Evolutionary conservation across 2,888 invertebrate genomes (phyloP).

Genomic region (Conus canariensis): DNA sequence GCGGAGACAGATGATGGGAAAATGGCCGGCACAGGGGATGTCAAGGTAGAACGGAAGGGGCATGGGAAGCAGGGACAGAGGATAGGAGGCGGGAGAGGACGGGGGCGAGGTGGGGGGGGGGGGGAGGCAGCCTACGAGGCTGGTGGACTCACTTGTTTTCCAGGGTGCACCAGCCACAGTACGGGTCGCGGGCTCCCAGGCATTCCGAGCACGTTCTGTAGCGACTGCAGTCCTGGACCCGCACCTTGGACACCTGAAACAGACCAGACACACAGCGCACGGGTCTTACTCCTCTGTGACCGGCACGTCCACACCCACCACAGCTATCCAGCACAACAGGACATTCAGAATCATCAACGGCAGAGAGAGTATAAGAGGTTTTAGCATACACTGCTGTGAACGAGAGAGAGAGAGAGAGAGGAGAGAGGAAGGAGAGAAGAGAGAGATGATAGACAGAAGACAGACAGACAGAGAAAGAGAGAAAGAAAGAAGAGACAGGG

Average conservation of each 20-base stretch:
- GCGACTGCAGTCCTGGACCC: slow-evolving; percentile 71
- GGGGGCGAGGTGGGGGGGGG: not conserved
- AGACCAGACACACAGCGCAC: not conserved
- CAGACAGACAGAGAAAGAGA: too few species aligned
- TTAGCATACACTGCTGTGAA: too few species aligned
- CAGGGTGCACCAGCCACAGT: slow-evolving; percentile 77
- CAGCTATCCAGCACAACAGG: not conserved
- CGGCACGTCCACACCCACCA: not conserved
- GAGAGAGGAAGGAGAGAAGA: too few species aligned
- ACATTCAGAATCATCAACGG: not conserved
- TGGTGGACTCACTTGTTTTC: slow-evolving; percentile 72
- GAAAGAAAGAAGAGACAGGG: not conserved
- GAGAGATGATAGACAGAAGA: too few species aligned
- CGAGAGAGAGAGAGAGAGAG: too few species aligned
- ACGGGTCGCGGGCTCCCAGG: slow-evolving; percentile 73
- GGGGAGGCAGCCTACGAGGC: not conserved
- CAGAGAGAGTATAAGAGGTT: not conserved
- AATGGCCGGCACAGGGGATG: too few species aligned
- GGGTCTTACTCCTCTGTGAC: not conserved
- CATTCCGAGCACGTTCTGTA: slow-evolving; percentile 70
- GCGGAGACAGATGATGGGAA: too few species aligned
- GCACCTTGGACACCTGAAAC: slow-evolving; percentile 71
- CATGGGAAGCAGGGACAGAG: too few species aligned
- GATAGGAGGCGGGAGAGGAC: too few species aligned
- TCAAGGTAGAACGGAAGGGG: too few species aligned